phyloP scores from a whole-genome alignment of 2,888 invertebrate genomes.

The Lasioglossum zephyrum region DNA sequence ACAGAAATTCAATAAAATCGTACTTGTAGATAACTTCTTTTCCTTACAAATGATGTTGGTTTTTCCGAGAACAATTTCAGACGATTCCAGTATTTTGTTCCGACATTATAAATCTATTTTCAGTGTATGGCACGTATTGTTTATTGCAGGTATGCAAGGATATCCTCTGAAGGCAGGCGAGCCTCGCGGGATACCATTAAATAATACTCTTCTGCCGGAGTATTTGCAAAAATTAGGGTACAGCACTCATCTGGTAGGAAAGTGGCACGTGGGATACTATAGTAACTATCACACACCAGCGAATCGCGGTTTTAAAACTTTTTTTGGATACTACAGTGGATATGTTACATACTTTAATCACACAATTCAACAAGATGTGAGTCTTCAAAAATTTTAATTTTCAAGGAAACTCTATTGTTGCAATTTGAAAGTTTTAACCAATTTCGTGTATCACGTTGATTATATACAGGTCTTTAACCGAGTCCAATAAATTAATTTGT shows the following conservation, averaged over 20 bases:
- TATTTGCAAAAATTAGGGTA: constrained; percentile 85
- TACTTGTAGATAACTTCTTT: background rate
- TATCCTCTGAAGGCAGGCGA: constrained; percentile 84
- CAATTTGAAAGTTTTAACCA: too few species aligned
- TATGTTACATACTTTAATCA: constrained; percentile 92
- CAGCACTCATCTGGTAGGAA: constrained; percentile 85
- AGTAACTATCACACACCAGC: constrained; percentile 88
- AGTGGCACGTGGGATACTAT: constrained; percentile 87
- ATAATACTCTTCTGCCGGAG: constrained; percentile 85
- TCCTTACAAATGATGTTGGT: background rate
- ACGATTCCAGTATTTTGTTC: background rate
- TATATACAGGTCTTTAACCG: too few species aligned
- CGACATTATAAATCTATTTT: background rate
- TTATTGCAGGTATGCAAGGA: constrained; percentile 85
- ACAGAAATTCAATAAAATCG: background rate
- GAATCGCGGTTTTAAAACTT: constrained; percentile 91
- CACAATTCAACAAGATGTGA: constrained; percentile 80
- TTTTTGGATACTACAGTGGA: constrained; percentile 94
- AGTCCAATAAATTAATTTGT: too few species aligned
- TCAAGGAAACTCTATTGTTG: background rate
- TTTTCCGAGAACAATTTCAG: background rate
- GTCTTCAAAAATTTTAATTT: background rate
- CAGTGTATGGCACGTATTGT: background rate
- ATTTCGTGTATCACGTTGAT: too few species aligned
- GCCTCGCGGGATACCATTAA: constrained; percentile 85